phyloP scores from a whole-genome alignment of 2,113 vertebrate genomes.

The Promerops cafer region DNA sequence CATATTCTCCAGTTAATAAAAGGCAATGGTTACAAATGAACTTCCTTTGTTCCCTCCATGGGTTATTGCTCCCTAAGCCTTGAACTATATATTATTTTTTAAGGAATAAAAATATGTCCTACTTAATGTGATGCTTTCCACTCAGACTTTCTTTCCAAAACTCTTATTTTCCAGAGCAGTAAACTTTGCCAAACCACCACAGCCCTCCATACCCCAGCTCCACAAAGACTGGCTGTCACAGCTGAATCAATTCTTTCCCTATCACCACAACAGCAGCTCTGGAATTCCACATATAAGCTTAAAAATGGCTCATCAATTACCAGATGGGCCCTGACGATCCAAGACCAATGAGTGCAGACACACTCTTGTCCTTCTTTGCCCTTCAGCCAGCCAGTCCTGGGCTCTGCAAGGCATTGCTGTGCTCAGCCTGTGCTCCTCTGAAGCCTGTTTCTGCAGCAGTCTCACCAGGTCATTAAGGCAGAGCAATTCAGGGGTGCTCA shows the following conservation, averaged over 20 bases:
- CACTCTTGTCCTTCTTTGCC: neutral
- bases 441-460: neutral
- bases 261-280: neutral
- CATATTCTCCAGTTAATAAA: constrained; percentile 26
- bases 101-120: neutral
- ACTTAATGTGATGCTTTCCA: neutral
- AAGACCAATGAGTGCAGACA: neutral
- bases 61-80: neutral
- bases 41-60: constrained; percentile 16
- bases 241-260: neutral
- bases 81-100: neutral
- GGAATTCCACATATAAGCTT: neutral
- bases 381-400: neutral
- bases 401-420: neutral
- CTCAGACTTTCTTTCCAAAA: neutral
- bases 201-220: neutral
- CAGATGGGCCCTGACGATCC: rapidly evolving
- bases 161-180: neutral
- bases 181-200: neutral
- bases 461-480: neutral
- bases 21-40: neutral
- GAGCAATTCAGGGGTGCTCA: neutral
- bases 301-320: neutral
- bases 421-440: neutral
- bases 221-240: neutral